Evolutionary conservation across 2,113 vertebrate species (phyloP).

Genomic region (Zosterops japonicus): DNA sequence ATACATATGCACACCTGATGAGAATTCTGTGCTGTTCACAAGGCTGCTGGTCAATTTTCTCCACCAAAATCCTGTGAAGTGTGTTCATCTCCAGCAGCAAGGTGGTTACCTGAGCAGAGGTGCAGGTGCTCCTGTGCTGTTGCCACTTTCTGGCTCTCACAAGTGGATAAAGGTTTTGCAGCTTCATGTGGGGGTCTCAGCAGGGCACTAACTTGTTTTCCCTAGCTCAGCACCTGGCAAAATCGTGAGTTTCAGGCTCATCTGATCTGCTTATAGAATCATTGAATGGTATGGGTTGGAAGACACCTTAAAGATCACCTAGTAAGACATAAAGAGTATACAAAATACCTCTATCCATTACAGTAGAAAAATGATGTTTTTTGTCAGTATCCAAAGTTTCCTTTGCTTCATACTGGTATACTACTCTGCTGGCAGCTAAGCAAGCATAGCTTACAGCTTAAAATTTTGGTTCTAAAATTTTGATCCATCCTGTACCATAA

Average conservation of each 20-base stretch:
- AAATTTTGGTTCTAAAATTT: not conserved
- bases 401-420: not conserved
- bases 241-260: not conserved
- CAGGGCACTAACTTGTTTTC: not conserved
- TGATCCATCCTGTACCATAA: not conserved
- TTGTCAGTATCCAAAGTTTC: not conserved
- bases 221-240: not conserved
- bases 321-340: not conserved
- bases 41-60: not conserved
- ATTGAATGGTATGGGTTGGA: not conserved
- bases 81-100: rapidly evolving
- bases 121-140: too few species aligned
- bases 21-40: not conserved
- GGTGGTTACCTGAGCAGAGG: too few species aligned
- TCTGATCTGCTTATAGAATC: not conserved
- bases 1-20: rapidly evolving
- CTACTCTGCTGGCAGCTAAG: not conserved
- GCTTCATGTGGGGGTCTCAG: too few species aligned
- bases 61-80: not conserved
- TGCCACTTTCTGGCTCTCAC: not conserved
- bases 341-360: not conserved
- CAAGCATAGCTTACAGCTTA: not conserved
- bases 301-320: not conserved
- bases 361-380: not conserved
- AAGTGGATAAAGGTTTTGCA: too few species aligned